Evolutionary conservation across 2,888 invertebrate genomes (phyloP), one percentile per base, ranked within the genome.

Genomic region (Empis stercorea): DNA sequence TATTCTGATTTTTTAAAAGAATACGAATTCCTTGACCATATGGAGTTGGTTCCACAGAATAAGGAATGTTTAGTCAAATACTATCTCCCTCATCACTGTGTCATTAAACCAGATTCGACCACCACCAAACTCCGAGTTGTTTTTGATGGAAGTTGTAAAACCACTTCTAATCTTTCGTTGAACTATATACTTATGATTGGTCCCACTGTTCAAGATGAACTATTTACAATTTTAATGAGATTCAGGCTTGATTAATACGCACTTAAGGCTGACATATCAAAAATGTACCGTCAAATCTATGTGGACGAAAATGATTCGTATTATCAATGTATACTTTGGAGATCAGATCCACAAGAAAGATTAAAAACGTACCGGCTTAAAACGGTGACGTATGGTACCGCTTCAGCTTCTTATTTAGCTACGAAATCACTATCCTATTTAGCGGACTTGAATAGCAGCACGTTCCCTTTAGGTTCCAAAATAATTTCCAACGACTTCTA

Each of bases 241-340:
- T 30, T 43, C 4, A 7, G 47, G 2, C 44, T 44, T 14, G n/a
- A 43, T 11, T n/a, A 32, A 14, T 44, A 15, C 23, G 54, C 55
- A 1, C 40, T 58, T 6, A 49, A 44, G 5, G 56, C 53, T 4
- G 58, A 60, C 39, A 51, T 61, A 7, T 43, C 39, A 3, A 49
- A 55, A 43, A 58, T 59, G 51, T 60, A 54, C 39, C 50, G 51
- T 1, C 55, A 56, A 46, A 53, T 59, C 9, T 2, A 17, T 9
- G 37, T 57, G 1, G 17, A 48, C 17, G 45, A 46, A 13, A 39
- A 43, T 3, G 46, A 58, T 14, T 17, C 17, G 2, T 44, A 55
- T 30, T 50, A 48, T 17, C 51, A 54, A 10, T 27, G 55, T n/a
- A 55, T 50, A 6, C 15, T 55, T 1, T 54, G 54, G 53, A 30